Evolutionary conservation across 1,140 invertebrate species (phyloP), one percentile per base, ranked within the genome.

Genomic region (Drosophila lini): DNA sequence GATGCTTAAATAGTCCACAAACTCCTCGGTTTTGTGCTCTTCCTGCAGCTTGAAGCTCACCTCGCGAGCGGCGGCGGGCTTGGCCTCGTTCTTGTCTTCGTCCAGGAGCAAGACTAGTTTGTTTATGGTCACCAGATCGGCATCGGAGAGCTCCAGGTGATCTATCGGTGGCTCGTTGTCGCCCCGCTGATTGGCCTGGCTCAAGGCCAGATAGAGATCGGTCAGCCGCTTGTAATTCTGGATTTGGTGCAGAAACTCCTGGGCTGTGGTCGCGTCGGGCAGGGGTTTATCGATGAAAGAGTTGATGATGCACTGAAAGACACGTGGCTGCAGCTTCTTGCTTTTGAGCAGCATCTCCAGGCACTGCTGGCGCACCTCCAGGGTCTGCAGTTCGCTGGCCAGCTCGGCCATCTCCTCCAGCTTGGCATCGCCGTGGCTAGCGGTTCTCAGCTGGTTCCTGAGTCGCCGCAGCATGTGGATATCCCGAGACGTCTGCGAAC

Each of bases 401-500:
- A 94, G 93, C 92, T 94, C 7, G 74, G 88, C 38, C 94, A 93
- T 93, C 19, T 55, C 67, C 1, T 28, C 36, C 2, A 90, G 57
- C 0, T 42, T 42, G 15, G 69, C 45, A 5, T 78, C 77, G 8
- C 42, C 74, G 91, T 93, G 84, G 90, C 90, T 81, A 92, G 94
- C 78, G 74, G 94, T 59, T 74, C 95, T 95, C 9, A 97, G 91
- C 74, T 95, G 93, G 40, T 94, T 94, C 78, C 96, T 95, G n/a
- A 97, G 89, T 78, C 96, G 96, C 81, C 96, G 96, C 50, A 98
- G 93, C 41, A 98, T 93, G 93, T 98, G 97, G 44, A 98, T 94
- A 92, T 98, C 98, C 78, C 96, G 94, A 1, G 97, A 96, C 79
- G 96, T 94, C 82, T 96, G 96, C 68, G 96, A 97, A 92, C 97